Evolutionary conservation across 2,888 invertebrate genomes (phyloP).

Genomic region (Lomographa bimaculata): DNA sequence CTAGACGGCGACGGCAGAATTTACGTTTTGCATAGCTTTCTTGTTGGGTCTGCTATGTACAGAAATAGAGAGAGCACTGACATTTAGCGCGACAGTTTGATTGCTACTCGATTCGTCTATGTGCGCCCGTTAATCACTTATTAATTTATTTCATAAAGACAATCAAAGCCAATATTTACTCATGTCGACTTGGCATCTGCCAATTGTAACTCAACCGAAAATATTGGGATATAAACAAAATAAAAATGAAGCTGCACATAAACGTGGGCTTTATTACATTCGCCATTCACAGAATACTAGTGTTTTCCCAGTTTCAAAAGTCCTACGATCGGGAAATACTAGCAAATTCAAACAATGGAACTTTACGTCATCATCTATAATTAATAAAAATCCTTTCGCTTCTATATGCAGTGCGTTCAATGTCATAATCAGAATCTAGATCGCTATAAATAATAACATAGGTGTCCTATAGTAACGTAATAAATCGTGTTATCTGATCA

Average conservation of each 20-base stretch:
- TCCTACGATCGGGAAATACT: constrained; percentile 3
- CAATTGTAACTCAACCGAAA: no score
- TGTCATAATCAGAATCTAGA: constrained; percentile 18
- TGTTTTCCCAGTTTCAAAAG: constrained; percentile 1
- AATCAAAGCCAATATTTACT: no score
- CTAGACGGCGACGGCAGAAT: constrained; percentile 79
- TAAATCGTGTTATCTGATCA: constrained; percentile 51
- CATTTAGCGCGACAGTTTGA: constrained; percentile 69
- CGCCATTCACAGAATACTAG: no score
- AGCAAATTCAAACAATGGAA: constrained; percentile 4
- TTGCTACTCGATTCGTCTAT: constrained; percentile 65
- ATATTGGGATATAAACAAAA: no score
- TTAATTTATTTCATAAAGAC: no score
- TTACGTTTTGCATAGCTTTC: constrained; percentile 77
- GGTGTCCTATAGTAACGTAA: constrained; percentile 31
- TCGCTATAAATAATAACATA: constrained; percentile 15
- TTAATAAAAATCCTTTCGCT: no score
- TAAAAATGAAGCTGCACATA: no score
- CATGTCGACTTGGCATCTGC: no score
- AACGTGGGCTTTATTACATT: no score
- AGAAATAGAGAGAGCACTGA: constrained; percentile 78
- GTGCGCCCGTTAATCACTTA: constrained; percentile 51
- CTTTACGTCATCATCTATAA: constrained; percentile 2
- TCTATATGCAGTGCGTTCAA: constrained; percentile 5
- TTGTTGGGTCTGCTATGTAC: constrained; percentile 71